These are phyloP conservation scores for Vipera latastei DNA, from an alignment of 2,797 vertebrate species.

Conservation along the genomic window DNA sequence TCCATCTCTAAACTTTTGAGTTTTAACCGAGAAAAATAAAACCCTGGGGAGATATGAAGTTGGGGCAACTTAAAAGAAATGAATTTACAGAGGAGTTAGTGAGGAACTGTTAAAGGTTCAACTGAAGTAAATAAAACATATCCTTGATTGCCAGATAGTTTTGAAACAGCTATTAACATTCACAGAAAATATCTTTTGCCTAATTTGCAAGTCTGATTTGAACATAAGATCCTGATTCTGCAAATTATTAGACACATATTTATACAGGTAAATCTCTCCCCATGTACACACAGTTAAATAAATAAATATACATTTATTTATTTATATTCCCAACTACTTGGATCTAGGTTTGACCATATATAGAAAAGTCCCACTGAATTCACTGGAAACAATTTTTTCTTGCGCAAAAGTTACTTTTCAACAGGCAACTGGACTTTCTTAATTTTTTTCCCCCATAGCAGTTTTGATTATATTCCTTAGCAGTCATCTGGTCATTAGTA, in stretches of 20 bases:
- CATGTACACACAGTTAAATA: not conserved
- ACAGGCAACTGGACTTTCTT: too few species aligned
- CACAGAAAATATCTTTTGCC: conserved; percentile 29
- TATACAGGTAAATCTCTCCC: not conserved
- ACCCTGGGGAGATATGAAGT: not conserved
- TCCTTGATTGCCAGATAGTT: conserved; percentile 25
- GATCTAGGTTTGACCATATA: not conserved
- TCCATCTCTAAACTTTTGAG: not conserved
- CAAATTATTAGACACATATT: not conserved
- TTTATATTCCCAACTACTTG: not conserved
- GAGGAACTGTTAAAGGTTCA: conserved; percentile 46
- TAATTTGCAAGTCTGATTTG: conserved; percentile 3
- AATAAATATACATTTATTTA: not conserved
- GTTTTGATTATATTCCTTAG: too few species aligned
- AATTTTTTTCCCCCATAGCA: too few species aligned
- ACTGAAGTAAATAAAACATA: conserved; percentile 40
- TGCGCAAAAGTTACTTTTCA: not conserved
- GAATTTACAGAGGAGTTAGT: conserved; percentile 30
- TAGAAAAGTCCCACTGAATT: not conserved
- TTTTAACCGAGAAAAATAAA: not conserved
- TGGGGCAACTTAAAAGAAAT: conserved; percentile 41
- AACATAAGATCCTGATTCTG: not conserved
- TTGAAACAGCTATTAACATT: conserved; percentile 41
- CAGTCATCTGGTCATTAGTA: too few species aligned
- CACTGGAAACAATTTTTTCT: not conserved